phyloP scores from a whole-genome alignment of 1,140 invertebrate genomes.

The Drosophila nigrodunni region DNA sequence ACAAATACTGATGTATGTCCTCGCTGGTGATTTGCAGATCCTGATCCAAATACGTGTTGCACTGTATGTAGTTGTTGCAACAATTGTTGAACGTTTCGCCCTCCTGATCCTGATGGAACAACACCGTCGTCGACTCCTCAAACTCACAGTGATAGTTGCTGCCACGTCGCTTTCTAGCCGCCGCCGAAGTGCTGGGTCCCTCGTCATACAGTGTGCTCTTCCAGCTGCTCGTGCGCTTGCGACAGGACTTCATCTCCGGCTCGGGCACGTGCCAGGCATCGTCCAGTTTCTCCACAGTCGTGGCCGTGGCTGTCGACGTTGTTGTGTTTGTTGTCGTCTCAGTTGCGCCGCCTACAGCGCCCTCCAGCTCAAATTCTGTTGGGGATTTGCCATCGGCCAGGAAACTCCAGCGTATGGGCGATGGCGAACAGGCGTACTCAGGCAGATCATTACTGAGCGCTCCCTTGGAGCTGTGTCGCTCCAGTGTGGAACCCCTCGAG shows the following conservation, averaged over 20 bases:
- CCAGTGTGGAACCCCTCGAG: constrained; percentile 70
- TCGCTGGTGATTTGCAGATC: constrained; percentile 83
- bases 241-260: constrained; percentile 60
- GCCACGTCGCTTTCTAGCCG: constrained; percentile 67
- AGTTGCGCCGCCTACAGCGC: constrained; percentile 46
- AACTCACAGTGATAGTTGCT: constrained; percentile 76
- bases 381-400: constrained; percentile 78
- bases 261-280: constrained; percentile 62
- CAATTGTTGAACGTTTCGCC: constrained; percentile 81
- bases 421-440: constrained; percentile 81
- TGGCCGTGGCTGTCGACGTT: neutral
- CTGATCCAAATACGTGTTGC: constrained; percentile 82
- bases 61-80: constrained; percentile 83
- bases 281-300: constrained; percentile 49
- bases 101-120: constrained; percentile 78
- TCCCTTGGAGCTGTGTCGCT: constrained; percentile 75
- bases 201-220: constrained; percentile 62
- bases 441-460: constrained; percentile 78
- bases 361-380: constrained; percentile 64
- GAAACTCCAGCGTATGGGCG: constrained; percentile 83
- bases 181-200: constrained; percentile 68
- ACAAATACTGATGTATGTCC: constrained; percentile 82
- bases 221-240: constrained; percentile 65
- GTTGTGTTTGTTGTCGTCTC: constrained; percentile 5
- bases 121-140: constrained; percentile 80